Percentiles rank a stretch among this genome's conserved stretches.
phyloP scores from a whole-genome alignment of 2,888 invertebrate genomes.

The Eumacrocentrus americanus region DNA sequence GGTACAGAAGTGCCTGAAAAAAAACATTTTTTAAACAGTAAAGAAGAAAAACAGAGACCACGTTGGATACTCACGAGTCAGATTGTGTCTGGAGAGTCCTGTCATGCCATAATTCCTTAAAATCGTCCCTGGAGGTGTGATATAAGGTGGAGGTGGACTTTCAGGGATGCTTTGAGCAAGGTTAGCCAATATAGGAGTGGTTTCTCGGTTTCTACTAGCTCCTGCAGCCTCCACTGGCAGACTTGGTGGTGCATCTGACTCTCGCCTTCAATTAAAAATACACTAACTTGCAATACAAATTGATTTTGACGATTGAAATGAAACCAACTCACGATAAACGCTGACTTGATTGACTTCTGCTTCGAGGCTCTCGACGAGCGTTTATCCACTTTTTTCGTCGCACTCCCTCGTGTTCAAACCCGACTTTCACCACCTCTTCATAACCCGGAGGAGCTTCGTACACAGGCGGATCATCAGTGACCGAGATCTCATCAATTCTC shows the following conservation, averaged over 20 bases:
- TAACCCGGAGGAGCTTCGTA: conserved; percentile 78
- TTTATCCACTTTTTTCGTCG: conserved; percentile 43
- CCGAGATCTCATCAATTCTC: conserved; percentile 62
- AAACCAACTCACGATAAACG: conserved; percentile 45
- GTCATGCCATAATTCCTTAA: conserved; percentile 37
- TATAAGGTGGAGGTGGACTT: conserved; percentile 58
- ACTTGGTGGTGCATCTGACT: conserved; percentile 35
- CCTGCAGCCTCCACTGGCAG: conserved; percentile 31
- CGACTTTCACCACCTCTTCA: conserved; percentile 70
- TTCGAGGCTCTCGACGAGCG: conserved; percentile 33
- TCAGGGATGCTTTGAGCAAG: conserved; percentile 41
- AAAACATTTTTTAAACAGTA: no score
- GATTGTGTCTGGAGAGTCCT: conserved; percentile 25
- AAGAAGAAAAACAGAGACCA: neutral
- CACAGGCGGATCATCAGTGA: conserved; percentile 70
- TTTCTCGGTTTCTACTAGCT: conserved; percentile 40
- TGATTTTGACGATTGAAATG: neutral
- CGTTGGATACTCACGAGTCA: conserved; percentile 26
- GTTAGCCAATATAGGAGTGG: conserved; percentile 25
- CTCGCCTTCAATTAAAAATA: conserved; percentile 33
- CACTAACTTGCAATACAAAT: neutral
- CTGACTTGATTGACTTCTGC: conserved; percentile 45
- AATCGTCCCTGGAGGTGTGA: conserved; percentile 52
- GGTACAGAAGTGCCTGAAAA: conserved; percentile 16
- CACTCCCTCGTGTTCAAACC: conserved; percentile 61